Evolutionary conservation across 2,797 vertebrate species (phyloP).

Genomic region (Macropodus opercularis): DNA sequence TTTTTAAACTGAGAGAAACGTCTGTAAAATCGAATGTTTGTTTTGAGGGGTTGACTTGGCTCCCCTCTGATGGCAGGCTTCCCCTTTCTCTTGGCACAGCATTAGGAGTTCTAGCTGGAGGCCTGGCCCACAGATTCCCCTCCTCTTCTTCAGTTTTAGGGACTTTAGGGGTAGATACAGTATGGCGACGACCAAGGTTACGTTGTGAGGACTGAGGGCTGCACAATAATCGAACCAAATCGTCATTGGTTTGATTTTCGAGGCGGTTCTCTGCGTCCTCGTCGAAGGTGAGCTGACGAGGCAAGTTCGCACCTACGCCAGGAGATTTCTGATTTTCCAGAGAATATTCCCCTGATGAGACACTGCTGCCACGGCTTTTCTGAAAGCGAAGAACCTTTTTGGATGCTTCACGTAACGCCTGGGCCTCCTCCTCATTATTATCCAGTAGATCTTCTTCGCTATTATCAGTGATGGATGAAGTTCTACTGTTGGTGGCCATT

Average conservation of each 20-base stretch:
- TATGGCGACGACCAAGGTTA: slow-evolving; percentile 73
- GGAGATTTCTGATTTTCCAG: slow-evolving; percentile 68
- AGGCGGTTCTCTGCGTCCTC: slow-evolving; percentile 60
- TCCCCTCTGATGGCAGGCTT: slow-evolving; percentile 39
- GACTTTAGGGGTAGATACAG: slow-evolving; percentile 54
- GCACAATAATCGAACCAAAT: slow-evolving; percentile 54
- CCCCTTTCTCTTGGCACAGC: slow-evolving; percentile 39
- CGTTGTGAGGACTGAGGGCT: slow-evolving; percentile 34
- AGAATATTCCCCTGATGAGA: slow-evolving; percentile 69
- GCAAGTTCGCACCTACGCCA: neutral
- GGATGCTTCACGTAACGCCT: slow-evolving; percentile 80
- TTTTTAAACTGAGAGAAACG: slow-evolving; percentile 19
- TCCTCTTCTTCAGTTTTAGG: slow-evolving; percentile 49
- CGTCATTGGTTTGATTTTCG: slow-evolving; percentile 60
- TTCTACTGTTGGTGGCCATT: slow-evolving; percentile 13
- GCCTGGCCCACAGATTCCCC: slow-evolving; percentile 41
- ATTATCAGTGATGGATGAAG: slow-evolving; percentile 36
- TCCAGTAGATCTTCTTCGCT: slow-evolving; percentile 64
- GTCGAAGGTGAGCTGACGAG: slow-evolving; percentile 63
- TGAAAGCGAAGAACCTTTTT: slow-evolving; percentile 79
- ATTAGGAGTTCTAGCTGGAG: slow-evolving; percentile 29
- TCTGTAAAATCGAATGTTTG: slow-evolving; percentile 51
- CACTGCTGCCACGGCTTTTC: slow-evolving; percentile 75
- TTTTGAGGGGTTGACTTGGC: slow-evolving; percentile 26
- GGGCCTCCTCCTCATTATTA: slow-evolving; percentile 76